phyloP scores from a whole-genome alignment of 30 jellyfish, hydroid and myxozoan genomes.

The Phacellophora camtschatica region DNA sequence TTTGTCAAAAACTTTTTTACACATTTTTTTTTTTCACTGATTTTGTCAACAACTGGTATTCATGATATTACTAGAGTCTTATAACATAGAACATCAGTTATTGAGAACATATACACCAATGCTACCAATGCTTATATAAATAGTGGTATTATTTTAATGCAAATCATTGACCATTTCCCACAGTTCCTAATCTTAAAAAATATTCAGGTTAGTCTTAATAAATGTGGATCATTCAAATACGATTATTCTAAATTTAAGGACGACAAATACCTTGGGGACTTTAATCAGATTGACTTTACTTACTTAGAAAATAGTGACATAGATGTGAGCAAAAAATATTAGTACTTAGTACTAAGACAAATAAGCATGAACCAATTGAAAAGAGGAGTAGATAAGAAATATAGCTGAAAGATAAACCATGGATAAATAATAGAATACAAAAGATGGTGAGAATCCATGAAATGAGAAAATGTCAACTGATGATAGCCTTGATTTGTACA shows the following conservation, averaged over 20 bases:
- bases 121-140: neutral
- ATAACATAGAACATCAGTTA: neutral
- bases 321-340: constrained; percentile 9
- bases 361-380: constrained; percentile 24
- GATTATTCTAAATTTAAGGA: constrained; percentile 9
- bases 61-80: constrained; percentile 8
- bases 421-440: too few species aligned
- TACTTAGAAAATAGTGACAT: constrained; percentile 6
- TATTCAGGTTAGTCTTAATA: neutral
- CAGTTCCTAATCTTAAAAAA: constrained; percentile 37
- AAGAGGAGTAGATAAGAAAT: neutral
- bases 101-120: constrained; percentile 24
- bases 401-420: constrained; percentile 16
- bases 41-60: too few species aligned
- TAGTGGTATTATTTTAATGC: constrained; percentile 46
- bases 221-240: neutral
- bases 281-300: constrained; percentile 17
- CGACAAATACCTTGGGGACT: constrained; percentile 27
- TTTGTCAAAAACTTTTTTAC: neutral
- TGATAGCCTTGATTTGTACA: neutral
- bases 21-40: neutral
- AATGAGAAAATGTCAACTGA: neutral
- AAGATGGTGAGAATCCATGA: constrained; percentile 33
- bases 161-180: constrained; percentile 36
- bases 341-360: neutral